Percentiles rank a stretch among this genome's conserved stretches.
These are phyloP conservation scores for Pithys albifrons DNA, from an alignment of 2,113 vertebrate genomes.

Conservation along the genomic window DNA sequence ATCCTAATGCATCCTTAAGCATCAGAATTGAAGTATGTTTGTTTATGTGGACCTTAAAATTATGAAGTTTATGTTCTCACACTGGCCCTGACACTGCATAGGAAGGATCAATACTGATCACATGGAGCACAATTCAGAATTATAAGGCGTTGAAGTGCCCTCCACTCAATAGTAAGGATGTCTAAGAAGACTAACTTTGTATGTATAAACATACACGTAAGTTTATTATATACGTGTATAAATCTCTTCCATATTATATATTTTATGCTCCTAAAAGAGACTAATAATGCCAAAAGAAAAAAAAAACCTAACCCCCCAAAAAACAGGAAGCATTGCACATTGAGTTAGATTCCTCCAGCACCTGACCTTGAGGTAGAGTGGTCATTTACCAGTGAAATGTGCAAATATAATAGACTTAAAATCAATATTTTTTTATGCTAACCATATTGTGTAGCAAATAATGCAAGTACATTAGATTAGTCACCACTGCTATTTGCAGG, in stretches of 20 bases:
- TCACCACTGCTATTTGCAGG: not conserved
- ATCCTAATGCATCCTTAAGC: not conserved
- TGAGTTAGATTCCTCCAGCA: not conserved
- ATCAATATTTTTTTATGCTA: not conserved
- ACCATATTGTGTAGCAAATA: not conserved
- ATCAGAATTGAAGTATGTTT: not conserved
- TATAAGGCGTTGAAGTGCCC: not conserved
- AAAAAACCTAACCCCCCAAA: not conserved
- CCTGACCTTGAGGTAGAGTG: not conserved
- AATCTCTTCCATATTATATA: not conserved
- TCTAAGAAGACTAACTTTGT: not conserved
- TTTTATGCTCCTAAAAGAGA: not conserved
- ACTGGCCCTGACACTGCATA: not conserved
- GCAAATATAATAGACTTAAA: not conserved
- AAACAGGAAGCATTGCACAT: not conserved
- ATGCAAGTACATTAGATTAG: not conserved
- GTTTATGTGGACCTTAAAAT: not conserved
- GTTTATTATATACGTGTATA: not conserved
- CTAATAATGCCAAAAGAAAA: not conserved
- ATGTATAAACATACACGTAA: not conserved
- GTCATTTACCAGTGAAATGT: not conserved
- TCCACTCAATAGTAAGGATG: not conserved
- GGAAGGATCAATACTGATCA: not conserved
- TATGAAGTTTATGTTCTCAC: not conserved
- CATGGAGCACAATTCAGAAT: not conserved